A percentile compares a stretch with the other conserved stretches of the same genome.
Evolutionary conservation across 2,797 vertebrate genomes (phyloP).

Genomic region (Gymnoscopelus braueri): DNA sequence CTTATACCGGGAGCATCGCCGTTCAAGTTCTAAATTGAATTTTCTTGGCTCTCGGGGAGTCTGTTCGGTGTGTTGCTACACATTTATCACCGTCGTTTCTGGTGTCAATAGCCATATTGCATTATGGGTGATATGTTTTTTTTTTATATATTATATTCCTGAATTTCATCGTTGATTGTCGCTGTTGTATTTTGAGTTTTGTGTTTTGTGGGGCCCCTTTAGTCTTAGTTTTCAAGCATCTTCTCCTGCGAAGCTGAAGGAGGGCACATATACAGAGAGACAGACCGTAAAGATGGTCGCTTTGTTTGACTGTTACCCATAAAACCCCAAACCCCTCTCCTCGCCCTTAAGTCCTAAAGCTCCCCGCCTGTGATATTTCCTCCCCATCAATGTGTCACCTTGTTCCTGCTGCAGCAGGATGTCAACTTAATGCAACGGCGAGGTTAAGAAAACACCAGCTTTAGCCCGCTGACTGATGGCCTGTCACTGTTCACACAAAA

Average conservation of each 20-base stretch:
- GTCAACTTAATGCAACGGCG: conserved; percentile 76
- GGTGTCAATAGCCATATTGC: conserved; percentile 16
- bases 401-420: conserved; percentile 73
- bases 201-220: conserved; percentile 32
- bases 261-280: conserved; percentile 56
- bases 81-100: conserved; percentile 51
- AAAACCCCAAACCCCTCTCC: conserved; percentile 49
- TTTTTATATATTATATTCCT: too few relatives aligned
- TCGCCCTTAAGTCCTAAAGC: conserved; percentile 68
- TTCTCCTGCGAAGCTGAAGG: conserved; percentile 31
- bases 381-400: conserved; percentile 79
- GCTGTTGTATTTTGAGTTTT: conserved; percentile 5
- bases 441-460: conserved; percentile 82
- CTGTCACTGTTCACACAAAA: conserved; percentile 75
- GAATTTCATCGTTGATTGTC: not conserved
- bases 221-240: conserved; percentile 28
- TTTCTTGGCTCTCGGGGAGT: conserved; percentile 66
- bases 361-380: conserved; percentile 75
- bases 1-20: conserved; percentile 56
- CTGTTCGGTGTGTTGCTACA: conserved; percentile 44
- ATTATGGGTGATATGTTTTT: conserved; percentile 10
- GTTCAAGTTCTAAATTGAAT: conserved; percentile 76
- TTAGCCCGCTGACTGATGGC: conserved; percentile 72
- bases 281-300: conserved; percentile 61
- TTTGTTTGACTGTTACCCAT: conserved; percentile 72